Percentiles rank a stretch among this genome's conserved stretches.
Conservation (phyloP, 2,888 invertebrate species). For the Colletes collaris region DNA sequence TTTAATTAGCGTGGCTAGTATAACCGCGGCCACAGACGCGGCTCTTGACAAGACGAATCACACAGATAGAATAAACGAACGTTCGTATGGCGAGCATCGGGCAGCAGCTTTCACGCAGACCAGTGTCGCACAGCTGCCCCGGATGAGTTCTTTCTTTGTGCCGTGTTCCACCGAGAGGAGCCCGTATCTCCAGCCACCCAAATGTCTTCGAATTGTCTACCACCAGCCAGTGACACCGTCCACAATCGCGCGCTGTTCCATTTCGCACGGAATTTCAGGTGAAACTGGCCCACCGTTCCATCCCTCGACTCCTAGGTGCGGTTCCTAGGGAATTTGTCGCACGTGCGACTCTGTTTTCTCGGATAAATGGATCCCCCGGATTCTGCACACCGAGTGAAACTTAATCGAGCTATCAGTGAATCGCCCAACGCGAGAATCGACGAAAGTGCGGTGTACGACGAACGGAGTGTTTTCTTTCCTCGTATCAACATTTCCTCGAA, state of each 20-base stretch:
- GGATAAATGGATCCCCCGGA: too few relatives aligned
- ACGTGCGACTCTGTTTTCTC: too few relatives aligned
- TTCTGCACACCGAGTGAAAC: too few relatives aligned
- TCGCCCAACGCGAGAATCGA: too few relatives aligned
- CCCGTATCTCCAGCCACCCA: conserved; percentile 13
- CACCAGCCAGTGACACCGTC: conserved; percentile 11
- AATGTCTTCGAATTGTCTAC: conserved; percentile 36
- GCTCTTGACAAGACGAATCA: conserved; percentile 34
- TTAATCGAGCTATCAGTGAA: too few relatives aligned
- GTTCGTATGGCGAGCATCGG: neutral
- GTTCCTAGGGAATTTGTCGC: too few relatives aligned
- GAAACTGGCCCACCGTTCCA: conserved; percentile 3
- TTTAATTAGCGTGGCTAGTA: conserved; percentile 61
- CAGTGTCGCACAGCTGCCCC: conserved; percentile 5
- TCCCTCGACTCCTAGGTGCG: too few relatives aligned
- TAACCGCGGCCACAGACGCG: conserved; percentile 28
- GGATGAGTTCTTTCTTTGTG: conserved; percentile 19
- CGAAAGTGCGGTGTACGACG: too few relatives aligned
- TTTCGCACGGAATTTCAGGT: conserved; percentile 29
- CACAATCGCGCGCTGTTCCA: neutral
- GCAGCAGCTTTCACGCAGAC: conserved; percentile 21
- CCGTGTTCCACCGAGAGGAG: conserved; percentile 10
- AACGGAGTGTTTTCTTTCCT: too few relatives aligned
- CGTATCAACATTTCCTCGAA: too few relatives aligned
- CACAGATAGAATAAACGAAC: conserved; percentile 25